phyloP scores from a whole-genome alignment of 2,113 vertebrate genomes.

The Actenoides hombroni region DNA sequence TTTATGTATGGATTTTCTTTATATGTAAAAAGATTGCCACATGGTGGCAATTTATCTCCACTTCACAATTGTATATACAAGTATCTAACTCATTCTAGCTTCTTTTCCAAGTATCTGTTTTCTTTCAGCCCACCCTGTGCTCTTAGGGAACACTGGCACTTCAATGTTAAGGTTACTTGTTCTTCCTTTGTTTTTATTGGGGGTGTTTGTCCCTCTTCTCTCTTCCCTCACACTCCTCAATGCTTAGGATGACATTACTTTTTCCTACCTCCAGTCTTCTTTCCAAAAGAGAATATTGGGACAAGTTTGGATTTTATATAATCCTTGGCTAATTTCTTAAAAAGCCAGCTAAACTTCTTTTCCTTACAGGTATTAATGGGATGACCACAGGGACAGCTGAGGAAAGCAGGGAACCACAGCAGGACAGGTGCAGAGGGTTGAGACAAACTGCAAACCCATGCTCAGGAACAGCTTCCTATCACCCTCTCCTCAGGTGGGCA shows the following conservation, averaged over 20 bases:
- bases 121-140: not conserved
- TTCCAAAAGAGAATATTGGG: not conserved
- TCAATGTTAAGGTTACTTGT: not conserved
- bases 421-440: not conserved
- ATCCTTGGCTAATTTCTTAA: not conserved
- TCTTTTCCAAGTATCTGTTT: not conserved
- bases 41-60: constrained; percentile 37
- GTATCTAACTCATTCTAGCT: not conserved
- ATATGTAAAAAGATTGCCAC: constrained; percentile 9
- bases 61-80: not conserved
- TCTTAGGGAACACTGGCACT: not conserved
- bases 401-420: not conserved
- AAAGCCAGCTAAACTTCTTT: not conserved
- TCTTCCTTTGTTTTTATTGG: not conserved
- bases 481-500: not conserved
- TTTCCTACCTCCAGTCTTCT: not conserved
- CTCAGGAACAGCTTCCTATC: not conserved
- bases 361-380: not conserved
- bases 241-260: not conserved
- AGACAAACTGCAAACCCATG: rapidly evolving
- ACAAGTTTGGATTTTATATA: not conserved
- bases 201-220: not conserved
- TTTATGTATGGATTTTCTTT: not conserved
- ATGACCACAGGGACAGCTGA: not conserved
- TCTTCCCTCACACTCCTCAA: not conserved